These are phyloP conservation scores for Serrognathus titanus DNA, from an alignment of 2,888 invertebrate species.

Conservation along the genomic window DNA sequence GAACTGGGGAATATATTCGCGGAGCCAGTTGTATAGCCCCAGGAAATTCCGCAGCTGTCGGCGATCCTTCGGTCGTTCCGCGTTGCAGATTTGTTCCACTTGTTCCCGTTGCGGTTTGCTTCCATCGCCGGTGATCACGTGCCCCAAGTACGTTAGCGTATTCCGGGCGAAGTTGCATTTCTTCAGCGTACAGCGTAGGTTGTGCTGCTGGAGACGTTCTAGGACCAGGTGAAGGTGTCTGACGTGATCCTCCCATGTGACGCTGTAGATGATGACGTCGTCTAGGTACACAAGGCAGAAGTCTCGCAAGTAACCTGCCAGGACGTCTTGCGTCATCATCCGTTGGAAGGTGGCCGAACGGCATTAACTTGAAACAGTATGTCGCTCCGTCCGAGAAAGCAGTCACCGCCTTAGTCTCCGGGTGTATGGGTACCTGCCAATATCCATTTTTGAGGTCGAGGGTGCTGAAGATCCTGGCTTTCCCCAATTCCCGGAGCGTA, in stretches of 20 bases:
- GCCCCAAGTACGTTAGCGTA: constrained; percentile 18
- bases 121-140: constrained; percentile 13
- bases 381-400: too few species aligned
- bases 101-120: constrained; percentile 19
- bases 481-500: constrained; percentile 27
- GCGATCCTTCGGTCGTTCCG: constrained; percentile 8
- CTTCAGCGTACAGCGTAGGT: constrained; percentile 9
- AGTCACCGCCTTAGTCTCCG: constrained; percentile 23
- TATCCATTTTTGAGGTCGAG: constrained; percentile 35
- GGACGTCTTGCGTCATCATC: constrained; percentile 27
- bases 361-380: constrained; percentile 31
- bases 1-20: constrained; percentile 9
- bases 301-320: constrained; percentile 16
- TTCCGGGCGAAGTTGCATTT: constrained; percentile 21
- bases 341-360: constrained; percentile 31
- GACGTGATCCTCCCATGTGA: constrained; percentile 18
- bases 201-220: constrained; percentile 20
- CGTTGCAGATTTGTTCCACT: constrained; percentile 8
- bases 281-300: constrained; percentile 29
- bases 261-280: constrained; percentile 29
- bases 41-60: constrained; percentile 21
- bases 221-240: constrained; percentile 18
- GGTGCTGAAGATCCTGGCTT: constrained; percentile 30
- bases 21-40: constrained; percentile 22
- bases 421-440: constrained; percentile 34